Percentiles rank a stretch among this genome's conserved stretches.
These are phyloP conservation scores for Agriopis aurantiaria DNA, from an alignment of 2,888 invertebrate genomes.

Conservation along the genomic window DNA sequence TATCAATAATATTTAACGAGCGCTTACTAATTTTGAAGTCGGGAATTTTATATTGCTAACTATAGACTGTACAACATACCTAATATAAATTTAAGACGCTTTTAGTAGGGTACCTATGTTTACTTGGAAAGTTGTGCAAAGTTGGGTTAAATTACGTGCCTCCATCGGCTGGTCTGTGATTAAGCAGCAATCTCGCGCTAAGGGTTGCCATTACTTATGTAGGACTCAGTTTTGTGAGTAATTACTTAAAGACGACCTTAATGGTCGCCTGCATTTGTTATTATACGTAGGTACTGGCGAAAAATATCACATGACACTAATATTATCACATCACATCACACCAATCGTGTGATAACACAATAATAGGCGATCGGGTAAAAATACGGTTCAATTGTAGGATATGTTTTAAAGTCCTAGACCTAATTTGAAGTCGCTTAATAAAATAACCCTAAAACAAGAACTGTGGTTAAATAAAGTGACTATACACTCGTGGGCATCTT, in stretches of 20 bases:
- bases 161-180: conserved; percentile 44
- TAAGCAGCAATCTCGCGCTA: conserved; percentile 41
- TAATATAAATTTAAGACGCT: conserved; percentile 31
- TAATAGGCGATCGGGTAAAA: no score
- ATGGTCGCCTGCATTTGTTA: conserved; percentile 5
- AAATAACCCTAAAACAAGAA: no score
- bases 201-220: conserved; percentile 33
- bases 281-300: not conserved
- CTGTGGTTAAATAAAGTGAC: no score
- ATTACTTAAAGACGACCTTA: conserved; percentile 27
- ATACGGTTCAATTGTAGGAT: no score
- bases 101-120: conserved; percentile 43
- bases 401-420: no score
- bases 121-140: conserved; percentile 44
- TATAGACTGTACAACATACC: conserved; percentile 11
- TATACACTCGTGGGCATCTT: no score
- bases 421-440: no score
- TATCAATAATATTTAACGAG: no score
- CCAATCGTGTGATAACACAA: no score
- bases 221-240: conserved; percentile 24
- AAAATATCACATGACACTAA: not conserved
- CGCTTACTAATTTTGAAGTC: no score
- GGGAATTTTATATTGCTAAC: not conserved
- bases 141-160: conserved; percentile 49
- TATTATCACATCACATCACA: not conserved